Conservation (phyloP, 2,888 invertebrate genomes). For the Cordilura impudica region DNA sequence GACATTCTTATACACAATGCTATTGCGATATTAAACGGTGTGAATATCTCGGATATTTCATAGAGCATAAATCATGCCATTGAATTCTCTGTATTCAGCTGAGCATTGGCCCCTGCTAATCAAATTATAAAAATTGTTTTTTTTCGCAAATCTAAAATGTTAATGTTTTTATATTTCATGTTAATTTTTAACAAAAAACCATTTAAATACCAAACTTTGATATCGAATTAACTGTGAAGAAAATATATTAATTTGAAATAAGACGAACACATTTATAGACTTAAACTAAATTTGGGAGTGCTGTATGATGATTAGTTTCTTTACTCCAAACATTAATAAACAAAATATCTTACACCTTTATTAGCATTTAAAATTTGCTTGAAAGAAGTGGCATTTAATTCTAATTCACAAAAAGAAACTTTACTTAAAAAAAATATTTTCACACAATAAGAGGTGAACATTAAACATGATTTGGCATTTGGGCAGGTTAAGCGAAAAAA, state of each 20-base stretch:
- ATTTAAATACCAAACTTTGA: neutral
- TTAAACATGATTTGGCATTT: constrained; percentile 61
- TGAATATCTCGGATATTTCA: no score
- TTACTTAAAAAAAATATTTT: constrained; percentile 18
- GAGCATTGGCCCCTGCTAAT: no score
- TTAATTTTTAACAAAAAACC: neutral
- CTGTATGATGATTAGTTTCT: constrained; percentile 52
- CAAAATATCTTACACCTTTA: constrained; percentile 26
- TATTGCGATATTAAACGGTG: no score
- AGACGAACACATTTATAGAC: neutral
- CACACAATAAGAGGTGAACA: constrained; percentile 50
- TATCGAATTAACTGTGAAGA: no score
- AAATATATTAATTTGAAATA: no score
- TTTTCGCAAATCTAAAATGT: no score
- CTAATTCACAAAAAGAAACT: constrained; percentile 35
- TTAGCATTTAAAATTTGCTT: constrained; percentile 62
- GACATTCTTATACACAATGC: no score
- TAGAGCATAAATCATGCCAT: no score
- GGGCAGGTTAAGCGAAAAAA: constrained; percentile 31
- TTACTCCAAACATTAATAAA: neutral
- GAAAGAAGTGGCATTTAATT: constrained; percentile 61
- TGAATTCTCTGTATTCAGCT: no score
- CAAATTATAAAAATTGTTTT: no score
- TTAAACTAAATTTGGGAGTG: constrained; percentile 32
- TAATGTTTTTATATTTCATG: no score